These are phyloP conservation scores for Heliothis virescens DNA, from an alignment of 1,140 invertebrate genomes.

Conservation along the genomic window DNA sequence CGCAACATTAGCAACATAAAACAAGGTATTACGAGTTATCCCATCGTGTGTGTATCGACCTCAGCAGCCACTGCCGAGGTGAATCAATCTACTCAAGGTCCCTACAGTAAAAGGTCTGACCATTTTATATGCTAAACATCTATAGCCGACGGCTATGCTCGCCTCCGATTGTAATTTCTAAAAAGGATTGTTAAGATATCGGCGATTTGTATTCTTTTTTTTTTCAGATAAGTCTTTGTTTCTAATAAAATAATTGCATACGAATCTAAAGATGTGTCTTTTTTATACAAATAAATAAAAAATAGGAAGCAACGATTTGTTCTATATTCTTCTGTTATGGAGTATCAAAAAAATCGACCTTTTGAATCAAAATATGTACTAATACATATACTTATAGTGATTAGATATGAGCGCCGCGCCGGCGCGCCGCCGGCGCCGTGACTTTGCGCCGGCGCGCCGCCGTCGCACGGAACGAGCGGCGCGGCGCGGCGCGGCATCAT, in stretches of 20 bases:
- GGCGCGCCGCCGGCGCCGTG: too few species aligned
- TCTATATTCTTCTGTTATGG: too few species aligned
- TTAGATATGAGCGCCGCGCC: too few species aligned
- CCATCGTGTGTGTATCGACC: conserved; percentile 57
- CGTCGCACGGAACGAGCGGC: too few species aligned
- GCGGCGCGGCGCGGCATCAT: too few species aligned
- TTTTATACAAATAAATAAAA: not conserved
- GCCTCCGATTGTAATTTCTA: conserved; percentile 20
- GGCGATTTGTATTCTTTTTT: too few species aligned
- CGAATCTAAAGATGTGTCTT: not conserved
- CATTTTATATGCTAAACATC: conserved; percentile 58
- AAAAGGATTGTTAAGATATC: conserved; percentile 3
- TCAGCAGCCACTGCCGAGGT: conserved; percentile 72
- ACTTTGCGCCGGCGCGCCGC: too few species aligned
- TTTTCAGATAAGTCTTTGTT: not conserved
- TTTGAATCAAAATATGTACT: too few species aligned
- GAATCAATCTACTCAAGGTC: conserved; percentile 80
- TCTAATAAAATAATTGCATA: not conserved
- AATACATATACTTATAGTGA: too few species aligned
- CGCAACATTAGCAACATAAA: conserved; percentile 8
- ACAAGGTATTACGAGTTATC: conserved; percentile 3
- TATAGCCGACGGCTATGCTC: conserved; percentile 11
- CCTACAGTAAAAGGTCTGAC: conserved; percentile 73
- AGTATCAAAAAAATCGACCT: too few species aligned
- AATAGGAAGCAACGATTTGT: too few species aligned